phyloP scores from a whole-genome alignment of 1,140 invertebrate species.

The Drosophila sp. region DNA sequence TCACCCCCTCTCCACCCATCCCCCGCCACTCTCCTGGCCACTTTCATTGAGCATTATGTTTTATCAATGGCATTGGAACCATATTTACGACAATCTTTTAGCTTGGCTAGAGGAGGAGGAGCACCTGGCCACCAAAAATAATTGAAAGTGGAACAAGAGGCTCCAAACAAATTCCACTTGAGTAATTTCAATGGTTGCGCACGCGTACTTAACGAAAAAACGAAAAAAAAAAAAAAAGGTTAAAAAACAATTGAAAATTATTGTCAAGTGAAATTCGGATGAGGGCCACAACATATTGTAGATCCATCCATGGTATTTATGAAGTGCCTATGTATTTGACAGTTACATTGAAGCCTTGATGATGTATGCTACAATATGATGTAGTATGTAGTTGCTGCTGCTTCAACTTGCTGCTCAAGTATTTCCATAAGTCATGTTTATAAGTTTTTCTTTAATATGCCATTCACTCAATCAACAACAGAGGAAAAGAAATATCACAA shows the following conservation, averaged over 20 bases:
- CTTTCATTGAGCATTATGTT: slow-evolving; percentile 35
- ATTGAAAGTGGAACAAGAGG: slow-evolving; percentile 71
- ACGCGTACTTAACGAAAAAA: slow-evolving; percentile 56
- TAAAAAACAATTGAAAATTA: slow-evolving; percentile 52
- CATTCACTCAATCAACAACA: slow-evolving; percentile 78
- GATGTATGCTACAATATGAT: slow-evolving; percentile 38
- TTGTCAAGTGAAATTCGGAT: slow-evolving; percentile 74
- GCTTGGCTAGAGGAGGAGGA: slow-evolving; percentile 21
- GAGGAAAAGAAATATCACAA: slow-evolving; percentile 13
- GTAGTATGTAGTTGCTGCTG: slow-evolving; percentile 38
- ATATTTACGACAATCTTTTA: slow-evolving; percentile 19
- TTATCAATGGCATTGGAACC: slow-evolving; percentile 55
- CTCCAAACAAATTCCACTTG: slow-evolving; percentile 67
- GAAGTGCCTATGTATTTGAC: slow-evolving; percentile 54
- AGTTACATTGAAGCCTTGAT: slow-evolving; percentile 67
- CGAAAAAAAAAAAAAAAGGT: slow-evolving; percentile 24
- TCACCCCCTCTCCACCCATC: slow-evolving; percentile 26
- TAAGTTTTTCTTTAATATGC: slow-evolving; percentile 72
- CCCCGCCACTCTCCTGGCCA: slow-evolving; percentile 25
- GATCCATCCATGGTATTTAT: slow-evolving; percentile 14
- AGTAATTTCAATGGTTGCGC: slow-evolving; percentile 70
- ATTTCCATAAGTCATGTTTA: slow-evolving; percentile 80
- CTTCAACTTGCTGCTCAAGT: slow-evolving; percentile 65
- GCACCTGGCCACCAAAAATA: slow-evolving; percentile 28
- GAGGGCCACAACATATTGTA: slow-evolving; percentile 28